Conservation (phyloP, 2,888 invertebrate species). For the Morpho deidamia region DNA sequence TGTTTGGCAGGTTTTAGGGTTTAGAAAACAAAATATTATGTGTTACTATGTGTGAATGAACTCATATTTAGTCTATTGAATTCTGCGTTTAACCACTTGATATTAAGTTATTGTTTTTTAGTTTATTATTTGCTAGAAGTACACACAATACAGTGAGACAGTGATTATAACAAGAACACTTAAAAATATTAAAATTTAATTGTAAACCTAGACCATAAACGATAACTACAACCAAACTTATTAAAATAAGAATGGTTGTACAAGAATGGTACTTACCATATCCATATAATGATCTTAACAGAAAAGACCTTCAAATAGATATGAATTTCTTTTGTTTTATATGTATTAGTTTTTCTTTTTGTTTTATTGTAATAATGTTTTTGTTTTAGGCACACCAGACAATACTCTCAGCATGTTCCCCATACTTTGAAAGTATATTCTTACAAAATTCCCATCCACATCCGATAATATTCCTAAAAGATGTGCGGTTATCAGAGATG, state of each 20-base stretch:
- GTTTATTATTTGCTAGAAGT: too few species aligned
- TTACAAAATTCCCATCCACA: conserved; percentile 93
- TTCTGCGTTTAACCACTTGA: neutral
- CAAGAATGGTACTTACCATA: conserved; percentile 44
- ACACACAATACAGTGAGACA: too few species aligned
- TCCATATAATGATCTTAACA: conserved; percentile 39
- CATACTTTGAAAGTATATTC: conserved; percentile 95
- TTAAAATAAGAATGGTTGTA: conserved; percentile 59
- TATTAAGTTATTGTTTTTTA: neutral
- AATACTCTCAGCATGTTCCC: conserved; percentile 95
- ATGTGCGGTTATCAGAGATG: conserved; percentile 93
- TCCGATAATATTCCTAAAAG: conserved; percentile 95
- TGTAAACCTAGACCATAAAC: conserved; percentile 16
- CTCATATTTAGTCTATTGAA: conserved; percentile 5
- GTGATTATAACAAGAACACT: conserved; percentile 4
- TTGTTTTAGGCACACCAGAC: conserved; percentile 92
- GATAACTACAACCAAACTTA: conserved; percentile 41
- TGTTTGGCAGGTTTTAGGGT: conserved; percentile 69
- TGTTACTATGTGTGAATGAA: conserved; percentile 26
- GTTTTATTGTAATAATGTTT: conserved; percentile 51
- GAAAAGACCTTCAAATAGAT: conserved; percentile 55
- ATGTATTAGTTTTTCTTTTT: conserved; percentile 35
- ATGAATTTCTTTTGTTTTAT: conserved; percentile 45
- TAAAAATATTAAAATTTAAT: conserved; percentile 1
- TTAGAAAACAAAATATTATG: conserved; percentile 41